Evolutionary conservation across 2,888 invertebrate genomes (phyloP).

Genomic region (Eupithecia pulchellata): DNA sequence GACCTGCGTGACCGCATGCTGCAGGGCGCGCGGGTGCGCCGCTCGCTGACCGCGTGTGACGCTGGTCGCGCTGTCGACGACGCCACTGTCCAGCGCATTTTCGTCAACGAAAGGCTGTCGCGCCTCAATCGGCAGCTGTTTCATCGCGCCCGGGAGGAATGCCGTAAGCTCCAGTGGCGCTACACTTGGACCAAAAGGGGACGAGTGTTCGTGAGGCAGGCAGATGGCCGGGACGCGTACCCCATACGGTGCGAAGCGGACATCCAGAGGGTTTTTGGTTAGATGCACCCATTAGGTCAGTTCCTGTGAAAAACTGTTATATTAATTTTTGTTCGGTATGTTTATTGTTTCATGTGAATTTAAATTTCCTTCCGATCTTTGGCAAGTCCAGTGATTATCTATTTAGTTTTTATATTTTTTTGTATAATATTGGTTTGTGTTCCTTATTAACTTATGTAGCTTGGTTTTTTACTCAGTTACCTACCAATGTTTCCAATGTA

Average conservation of each 20-base stretch:
- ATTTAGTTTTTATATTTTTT: too few species aligned
- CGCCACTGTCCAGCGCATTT: neutral
- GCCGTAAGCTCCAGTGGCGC: too few species aligned
- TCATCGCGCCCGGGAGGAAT: too few species aligned
- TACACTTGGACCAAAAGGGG: too few species aligned
- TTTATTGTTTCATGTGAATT: neutral
- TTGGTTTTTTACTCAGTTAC: too few species aligned
- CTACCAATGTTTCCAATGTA: too few species aligned
- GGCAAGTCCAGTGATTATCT: too few species aligned
- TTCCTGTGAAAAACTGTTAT: neutral
- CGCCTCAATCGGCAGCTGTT: neutral
- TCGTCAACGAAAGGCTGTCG: neutral
- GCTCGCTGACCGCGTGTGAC: neutral
- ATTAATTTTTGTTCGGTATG: neutral
- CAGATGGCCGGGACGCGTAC: neutral
- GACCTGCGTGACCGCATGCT: neutral
- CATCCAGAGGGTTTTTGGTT: neutral
- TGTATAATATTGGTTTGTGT: too few species aligned
- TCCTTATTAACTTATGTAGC: too few species aligned
- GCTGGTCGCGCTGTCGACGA: neutral
- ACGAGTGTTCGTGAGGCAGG: neutral
- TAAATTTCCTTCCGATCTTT: too few species aligned
- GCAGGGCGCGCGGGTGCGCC: neutral
- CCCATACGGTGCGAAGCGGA: neutral
- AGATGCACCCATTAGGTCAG: neutral